Conservation (phyloP, 2,797 vertebrate species). For the Gobionotothen gibberifrons region DNA sequence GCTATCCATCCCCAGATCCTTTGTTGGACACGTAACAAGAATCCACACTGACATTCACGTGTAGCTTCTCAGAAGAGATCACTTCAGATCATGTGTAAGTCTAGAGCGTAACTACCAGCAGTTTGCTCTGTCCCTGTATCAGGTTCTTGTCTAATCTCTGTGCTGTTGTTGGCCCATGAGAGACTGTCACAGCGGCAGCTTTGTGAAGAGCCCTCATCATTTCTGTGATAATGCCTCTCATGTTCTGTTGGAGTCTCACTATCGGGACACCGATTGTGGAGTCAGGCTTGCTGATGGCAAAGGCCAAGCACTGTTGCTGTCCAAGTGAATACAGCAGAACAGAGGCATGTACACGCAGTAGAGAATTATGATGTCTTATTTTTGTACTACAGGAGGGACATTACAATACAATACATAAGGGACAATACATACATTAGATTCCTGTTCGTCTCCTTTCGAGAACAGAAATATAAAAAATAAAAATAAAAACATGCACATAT, state of each 20-base stretch:
- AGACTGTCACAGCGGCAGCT: conserved; percentile 68
- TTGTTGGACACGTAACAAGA: conserved; percentile 15
- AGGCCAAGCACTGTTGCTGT: conserved; percentile 35
- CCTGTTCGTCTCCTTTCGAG: not conserved
- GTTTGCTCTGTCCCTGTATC: conserved; percentile 39
- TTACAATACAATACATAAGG: no score
- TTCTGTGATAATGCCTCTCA: conserved; percentile 69
- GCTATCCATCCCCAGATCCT: conserved; percentile 11
- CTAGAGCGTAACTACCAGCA: conserved; percentile 15
- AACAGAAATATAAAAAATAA: not conserved
- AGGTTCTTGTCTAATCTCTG: conserved; percentile 73
- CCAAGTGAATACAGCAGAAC: conserved; percentile 17
- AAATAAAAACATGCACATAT: not conserved
- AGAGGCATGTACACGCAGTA: not conserved
- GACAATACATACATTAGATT: no score
- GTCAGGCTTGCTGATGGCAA: conserved; percentile 39
- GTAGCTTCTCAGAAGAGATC: conserved; percentile 31
- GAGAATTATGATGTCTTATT: conserved; percentile 9
- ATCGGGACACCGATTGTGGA: conserved; percentile 48
- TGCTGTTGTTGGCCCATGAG: conserved; percentile 71
- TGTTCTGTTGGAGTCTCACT: conserved; percentile 65
- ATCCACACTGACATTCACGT: conserved; percentile 18
- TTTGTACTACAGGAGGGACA: not conserved
- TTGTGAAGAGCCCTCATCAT: conserved; percentile 72
- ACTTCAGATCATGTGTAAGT: conserved; percentile 35